phyloP scores from a whole-genome alignment of 1,140 invertebrate genomes.

The Drosophila teissieri region DNA sequence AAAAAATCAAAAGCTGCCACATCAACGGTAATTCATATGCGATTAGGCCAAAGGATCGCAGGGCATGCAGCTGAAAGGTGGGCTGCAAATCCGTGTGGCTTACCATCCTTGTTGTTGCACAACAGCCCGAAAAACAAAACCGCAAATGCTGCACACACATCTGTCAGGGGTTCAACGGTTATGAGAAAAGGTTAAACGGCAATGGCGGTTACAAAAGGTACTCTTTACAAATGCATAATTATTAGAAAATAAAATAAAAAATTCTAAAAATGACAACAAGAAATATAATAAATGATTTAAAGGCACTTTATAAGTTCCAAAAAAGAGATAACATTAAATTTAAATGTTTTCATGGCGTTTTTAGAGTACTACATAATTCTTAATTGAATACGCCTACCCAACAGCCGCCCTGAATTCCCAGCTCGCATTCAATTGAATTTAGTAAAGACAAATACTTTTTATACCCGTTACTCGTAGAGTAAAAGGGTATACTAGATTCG shows the following conservation, averaged over 20 bases:
- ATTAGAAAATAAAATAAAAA: neutral
- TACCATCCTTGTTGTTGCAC: conserved; percentile 9
- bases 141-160: conserved; percentile 24
- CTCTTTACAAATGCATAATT: neutral
- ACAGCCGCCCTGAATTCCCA: conserved; percentile 3
- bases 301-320: too few relatives aligned
- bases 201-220: neutral
- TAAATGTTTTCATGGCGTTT: neutral
- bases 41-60: conserved; percentile 20
- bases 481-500: too few relatives aligned
- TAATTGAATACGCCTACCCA: neutral
- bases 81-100: conserved; percentile 3
- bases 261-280: neutral
- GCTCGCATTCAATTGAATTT: conserved; percentile 49
- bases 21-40: conserved; percentile 26
- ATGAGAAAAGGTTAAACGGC: neutral
- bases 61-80: neutral
- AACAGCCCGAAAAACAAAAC: conserved; percentile 29
- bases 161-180: neutral
- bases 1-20: conserved; percentile 13
- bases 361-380: neutral
- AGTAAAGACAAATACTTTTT: conserved; percentile 51
- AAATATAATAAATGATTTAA: neutral
- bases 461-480: too few relatives aligned
- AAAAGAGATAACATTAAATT: too few relatives aligned